phyloP scores from a whole-genome alignment of 2,888 invertebrate species.

The Beris morrisii region DNA sequence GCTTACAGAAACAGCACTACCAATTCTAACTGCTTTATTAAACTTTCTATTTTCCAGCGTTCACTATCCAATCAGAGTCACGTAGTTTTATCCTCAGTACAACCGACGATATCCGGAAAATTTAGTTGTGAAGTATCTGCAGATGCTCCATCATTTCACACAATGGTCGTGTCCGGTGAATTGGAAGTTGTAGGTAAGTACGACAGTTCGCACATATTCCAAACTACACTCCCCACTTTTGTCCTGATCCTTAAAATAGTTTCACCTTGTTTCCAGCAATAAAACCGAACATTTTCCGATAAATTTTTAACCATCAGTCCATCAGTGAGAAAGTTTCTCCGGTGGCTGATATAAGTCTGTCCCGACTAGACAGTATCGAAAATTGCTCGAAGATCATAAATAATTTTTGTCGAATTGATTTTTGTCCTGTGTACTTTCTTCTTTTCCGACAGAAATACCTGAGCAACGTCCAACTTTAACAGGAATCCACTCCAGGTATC shows the following conservation, averaged over 20 bases:
- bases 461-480: conserved; percentile 53
- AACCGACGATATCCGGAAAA: conserved; percentile 40
- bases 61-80: conserved; percentile 40
- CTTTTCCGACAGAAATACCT: conserved; percentile 51
- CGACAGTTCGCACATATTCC: background rate
- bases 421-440: background rate
- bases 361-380: no score
- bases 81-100: conserved; percentile 39
- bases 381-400: no score
- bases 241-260: background rate
- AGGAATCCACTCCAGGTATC: conserved; percentile 54
- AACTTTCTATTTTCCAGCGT: conserved; percentile 33
- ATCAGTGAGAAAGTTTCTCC: no score
- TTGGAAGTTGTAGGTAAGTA: conserved; percentile 41
- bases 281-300: no score
- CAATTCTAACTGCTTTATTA: no score
- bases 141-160: conserved; percentile 42
- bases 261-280: background rate
- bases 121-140: conserved; percentile 41
- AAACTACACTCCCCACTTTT: background rate
- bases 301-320: no score
- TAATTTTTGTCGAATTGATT: background rate
- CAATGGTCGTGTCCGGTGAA: conserved; percentile 39
- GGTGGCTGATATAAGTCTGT: no score
- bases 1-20: no score